phyloP scores from a whole-genome alignment of 2,113 vertebrate species.

The Nycticorax nycticorax region DNA sequence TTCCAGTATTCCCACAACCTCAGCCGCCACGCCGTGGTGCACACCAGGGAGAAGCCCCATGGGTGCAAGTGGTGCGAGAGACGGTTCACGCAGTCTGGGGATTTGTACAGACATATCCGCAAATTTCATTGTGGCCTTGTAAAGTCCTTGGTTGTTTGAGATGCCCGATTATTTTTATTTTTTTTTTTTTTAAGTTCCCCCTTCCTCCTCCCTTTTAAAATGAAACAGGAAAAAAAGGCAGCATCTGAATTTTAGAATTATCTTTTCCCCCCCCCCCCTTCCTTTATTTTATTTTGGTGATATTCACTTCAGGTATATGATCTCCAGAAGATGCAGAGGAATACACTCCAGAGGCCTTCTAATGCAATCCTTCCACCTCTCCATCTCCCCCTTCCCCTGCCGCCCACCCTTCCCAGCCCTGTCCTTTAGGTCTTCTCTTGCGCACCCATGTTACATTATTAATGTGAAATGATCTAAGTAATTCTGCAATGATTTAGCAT shows the following conservation, averaged over 20 bases:
- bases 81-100: constrained; percentile 97
- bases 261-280: fast-evolving
- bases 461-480: constrained; percentile 63
- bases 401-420: not conserved
- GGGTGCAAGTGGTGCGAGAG: constrained; percentile 98
- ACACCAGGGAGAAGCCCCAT: constrained; percentile 96
- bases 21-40: constrained; percentile 95
- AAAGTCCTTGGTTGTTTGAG: constrained; percentile 84
- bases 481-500: constrained; percentile 50
- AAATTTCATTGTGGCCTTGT: constrained; percentile 98
- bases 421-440: constrained; percentile 4
- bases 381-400: not conserved
- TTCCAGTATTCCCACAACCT: constrained; percentile 99
- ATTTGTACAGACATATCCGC: constrained; percentile 96
- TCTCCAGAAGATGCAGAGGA: constrained; percentile 46
- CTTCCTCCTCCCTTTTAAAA: not conserved
- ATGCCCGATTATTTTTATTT: fast-evolving
- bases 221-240: not conserved
- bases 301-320: constrained; percentile 26
- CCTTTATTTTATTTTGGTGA: constrained; percentile 14
- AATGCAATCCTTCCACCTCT: constrained; percentile 1
- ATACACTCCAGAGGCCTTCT: constrained; percentile 63
- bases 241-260: not conserved
- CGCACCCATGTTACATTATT: constrained; percentile 36
- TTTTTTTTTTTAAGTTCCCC: not conserved